Evolutionary conservation across 2,888 invertebrate species (phyloP).

Genomic region (Frankliniella fusca): DNA sequence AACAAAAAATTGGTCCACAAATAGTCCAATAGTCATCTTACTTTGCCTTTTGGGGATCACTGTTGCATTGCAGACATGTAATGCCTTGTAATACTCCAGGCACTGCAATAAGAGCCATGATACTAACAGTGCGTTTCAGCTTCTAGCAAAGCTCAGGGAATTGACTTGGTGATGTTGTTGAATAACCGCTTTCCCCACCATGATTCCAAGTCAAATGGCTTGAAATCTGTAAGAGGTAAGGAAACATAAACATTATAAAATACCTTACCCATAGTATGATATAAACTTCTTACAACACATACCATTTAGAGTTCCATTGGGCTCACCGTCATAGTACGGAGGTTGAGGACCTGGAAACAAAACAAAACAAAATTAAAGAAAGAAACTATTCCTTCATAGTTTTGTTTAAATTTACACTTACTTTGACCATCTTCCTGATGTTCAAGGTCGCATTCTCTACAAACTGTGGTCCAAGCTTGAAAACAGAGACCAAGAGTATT

Average conservation of each 20-base stretch:
- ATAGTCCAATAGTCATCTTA: neutral
- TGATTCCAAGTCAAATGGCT: conserved; percentile 83
- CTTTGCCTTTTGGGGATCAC: neutral
- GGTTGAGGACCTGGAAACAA: conserved; percentile 48
- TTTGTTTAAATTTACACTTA: conserved; percentile 40
- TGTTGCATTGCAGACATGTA: neutral
- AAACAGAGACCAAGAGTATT: conserved; percentile 32
- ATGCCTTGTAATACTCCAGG: neutral
- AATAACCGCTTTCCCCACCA: conserved; percentile 87
- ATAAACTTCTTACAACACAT: conserved; percentile 33
- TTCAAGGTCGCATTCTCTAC: conserved; percentile 52
- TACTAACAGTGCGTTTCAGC: conserved; percentile 27
- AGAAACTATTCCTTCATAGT: conserved; percentile 25
- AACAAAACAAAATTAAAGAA: conserved; percentile 46
- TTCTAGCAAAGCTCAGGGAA: conserved; percentile 36
- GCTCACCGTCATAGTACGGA: conserved; percentile 67
- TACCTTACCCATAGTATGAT: conserved; percentile 21
- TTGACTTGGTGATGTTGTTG: conserved; percentile 77
- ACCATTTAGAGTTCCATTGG: conserved; percentile 61
- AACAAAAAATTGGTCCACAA: conserved; percentile 7
- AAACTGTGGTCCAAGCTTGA: conserved; percentile 60
- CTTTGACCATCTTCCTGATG: conserved; percentile 51
- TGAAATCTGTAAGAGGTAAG: conserved; percentile 60
- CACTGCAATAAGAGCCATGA: neutral
- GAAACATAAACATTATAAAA: conserved; percentile 26